Base-by-base conservation (phyloP, 2,888 invertebrate species). In the Resseliella maxima region DNA sequence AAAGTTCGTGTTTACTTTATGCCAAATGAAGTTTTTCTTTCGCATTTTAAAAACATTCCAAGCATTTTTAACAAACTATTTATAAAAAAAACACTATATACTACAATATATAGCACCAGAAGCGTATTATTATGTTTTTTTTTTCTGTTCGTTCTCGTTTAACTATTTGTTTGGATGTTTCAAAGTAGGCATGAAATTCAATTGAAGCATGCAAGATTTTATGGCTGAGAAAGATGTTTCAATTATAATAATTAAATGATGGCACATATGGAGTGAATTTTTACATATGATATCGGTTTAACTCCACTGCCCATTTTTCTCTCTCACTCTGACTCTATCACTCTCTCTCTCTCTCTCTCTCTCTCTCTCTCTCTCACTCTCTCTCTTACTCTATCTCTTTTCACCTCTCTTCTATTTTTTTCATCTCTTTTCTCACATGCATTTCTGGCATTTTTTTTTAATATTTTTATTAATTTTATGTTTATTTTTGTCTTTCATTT, bases 211-310 rank as follows among this genome's bases (percentile, higher is more conserved):
- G 24, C 24, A 24, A 59, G 59, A 31, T 72, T 72, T 72, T 72
- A 72, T 72, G 27, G 72, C 35, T 72, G 72, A 31, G 72, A 72
- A 72, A 72, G 15, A 72, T 31, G 31, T 72, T 72, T 72, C 72
- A 72, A 72, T 72, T 72, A 72, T 15, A n/a, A 35, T 21, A 31
- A 31, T 59, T n/a, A 59, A 59, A 35, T 72, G 72, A 72, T 72
- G 72, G 72, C 72, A 72, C 72, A 72, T 31, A 72, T 72, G 72
- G 72, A 72, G 12, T 2, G n/a, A 21, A 15, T 12, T 72, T 72
- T 72, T 27, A n/a, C 21, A 50, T 18, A 50, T 50, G 50, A 50
- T 50, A 8, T 50, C n/a, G n/a, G n/a, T n/a, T n/a, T n/a, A n/a
- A n/a, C n/a, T n/a, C n/a, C n/a, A n/a, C n/a, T n/a, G n/a, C n/a